These are phyloP conservation scores for Metridium senile DNA, from an alignment of 92 coral and sea anemone genomes.

Conservation along the genomic window DNA sequence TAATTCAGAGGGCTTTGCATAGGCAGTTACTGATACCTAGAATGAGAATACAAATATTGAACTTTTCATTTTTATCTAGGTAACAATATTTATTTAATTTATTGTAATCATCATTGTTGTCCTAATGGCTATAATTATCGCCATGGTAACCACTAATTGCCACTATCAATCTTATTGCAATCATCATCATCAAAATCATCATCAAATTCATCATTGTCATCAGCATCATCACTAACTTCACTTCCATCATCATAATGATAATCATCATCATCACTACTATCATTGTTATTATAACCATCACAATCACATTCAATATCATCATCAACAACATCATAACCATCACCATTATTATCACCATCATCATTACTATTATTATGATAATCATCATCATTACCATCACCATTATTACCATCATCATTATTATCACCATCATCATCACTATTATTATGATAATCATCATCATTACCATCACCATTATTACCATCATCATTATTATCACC, in stretches of 20 bases:
- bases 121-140: no score
- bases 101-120: no score
- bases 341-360: neutral
- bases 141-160: neutral
- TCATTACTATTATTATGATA: neutral
- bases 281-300: neutral
- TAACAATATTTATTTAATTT: no score
- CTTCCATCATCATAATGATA: neutral
- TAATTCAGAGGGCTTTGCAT: constrained; percentile 96
- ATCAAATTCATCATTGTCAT: neutral
- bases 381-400: neutral
- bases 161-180: neutral
- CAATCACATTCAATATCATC: neutral
- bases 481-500: no score
- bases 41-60: neutral
- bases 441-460: neutral
- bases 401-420: neutral
- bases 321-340: neutral
- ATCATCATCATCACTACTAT: neutral
- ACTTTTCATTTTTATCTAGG: no score
- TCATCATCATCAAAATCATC: neutral
- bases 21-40: constrained; percentile 93
- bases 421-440: neutral
- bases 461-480: no score
- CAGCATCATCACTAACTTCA: neutral